Percentiles rank a stretch among this genome's conserved stretches.
phyloP scores from a whole-genome alignment of 2,888 invertebrate genomes.

The Nasonia oneida region DNA sequence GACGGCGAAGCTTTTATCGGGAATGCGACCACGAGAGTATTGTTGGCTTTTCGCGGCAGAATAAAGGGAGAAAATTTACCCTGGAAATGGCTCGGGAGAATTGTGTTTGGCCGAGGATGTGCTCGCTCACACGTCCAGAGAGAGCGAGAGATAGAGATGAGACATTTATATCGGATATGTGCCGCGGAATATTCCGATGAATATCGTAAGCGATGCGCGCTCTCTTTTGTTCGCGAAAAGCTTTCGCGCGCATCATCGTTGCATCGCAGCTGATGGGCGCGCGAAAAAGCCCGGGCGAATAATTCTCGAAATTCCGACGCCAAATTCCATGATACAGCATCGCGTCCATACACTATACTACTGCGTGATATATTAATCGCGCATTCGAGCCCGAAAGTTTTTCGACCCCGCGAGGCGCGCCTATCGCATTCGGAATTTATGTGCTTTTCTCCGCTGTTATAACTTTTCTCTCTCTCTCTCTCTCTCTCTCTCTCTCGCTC shows the following conservation, averaged over 20 bases:
- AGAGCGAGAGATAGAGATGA: too few species aligned
- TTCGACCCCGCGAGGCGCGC: conserved; percentile 6
- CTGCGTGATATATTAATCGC: conserved; percentile 40
- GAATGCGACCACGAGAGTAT: conserved; percentile 1
- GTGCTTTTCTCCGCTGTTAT: conserved; percentile 23
- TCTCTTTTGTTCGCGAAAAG: neutral
- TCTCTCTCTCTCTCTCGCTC: neutral
- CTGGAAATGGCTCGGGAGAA: neutral
- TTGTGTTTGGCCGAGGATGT: neutral
- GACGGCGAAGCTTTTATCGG: conserved; percentile 31
- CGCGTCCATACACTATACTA: conserved; percentile 15
- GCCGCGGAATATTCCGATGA: neutral
- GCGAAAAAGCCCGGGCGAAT: neutral
- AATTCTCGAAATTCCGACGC: neutral
- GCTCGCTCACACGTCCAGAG: neutral
- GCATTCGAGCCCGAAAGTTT: conserved; percentile 22
- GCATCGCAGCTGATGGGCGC: too few species aligned
- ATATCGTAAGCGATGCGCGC: neutral
- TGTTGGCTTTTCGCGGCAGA: conserved; percentile 21
- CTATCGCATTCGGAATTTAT: conserved; percentile 55
- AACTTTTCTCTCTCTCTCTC: neutral
- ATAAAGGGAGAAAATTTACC: neutral
- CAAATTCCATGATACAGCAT: neutral
- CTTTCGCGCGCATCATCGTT: too few species aligned
- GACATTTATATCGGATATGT: too few species aligned